phyloP scores from a whole-genome alignment of 2,113 vertebrate species.

The Sialia sialis region DNA sequence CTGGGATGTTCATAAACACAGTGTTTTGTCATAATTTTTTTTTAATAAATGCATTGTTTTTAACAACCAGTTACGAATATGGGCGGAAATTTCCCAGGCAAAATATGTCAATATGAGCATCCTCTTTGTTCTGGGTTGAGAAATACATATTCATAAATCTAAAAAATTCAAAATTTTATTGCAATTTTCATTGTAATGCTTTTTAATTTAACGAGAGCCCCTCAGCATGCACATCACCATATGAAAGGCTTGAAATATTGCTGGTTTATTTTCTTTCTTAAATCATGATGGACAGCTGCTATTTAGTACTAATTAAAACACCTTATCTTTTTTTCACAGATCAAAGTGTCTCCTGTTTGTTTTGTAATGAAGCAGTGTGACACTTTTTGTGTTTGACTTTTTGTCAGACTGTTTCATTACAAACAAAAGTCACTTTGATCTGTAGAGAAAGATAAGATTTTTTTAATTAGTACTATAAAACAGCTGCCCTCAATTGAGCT shows the following conservation, averaged over 20 bases:
- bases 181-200: not conserved
- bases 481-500: not conserved
- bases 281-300: constrained; percentile 39
- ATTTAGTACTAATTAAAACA: constrained; percentile 50
- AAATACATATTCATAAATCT: not conserved
- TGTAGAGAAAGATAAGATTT: constrained; percentile 30
- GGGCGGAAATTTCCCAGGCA: not conserved
- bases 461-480: constrained; percentile 43
- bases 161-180: not conserved
- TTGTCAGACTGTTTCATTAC: constrained; percentile 31
- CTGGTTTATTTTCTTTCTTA: constrained; percentile 29
- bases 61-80: not conserved
- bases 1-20: not conserved
- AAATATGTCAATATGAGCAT: not conserved
- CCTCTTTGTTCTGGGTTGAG: not conserved
- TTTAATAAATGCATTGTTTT: not conserved
- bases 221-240: not conserved
- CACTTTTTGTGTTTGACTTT: constrained; percentile 43
- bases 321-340: constrained; percentile 54
- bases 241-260: constrained; percentile 17
- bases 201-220: not conserved
- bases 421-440: constrained; percentile 58
- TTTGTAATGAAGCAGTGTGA: constrained; percentile 52
- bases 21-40: not conserved
- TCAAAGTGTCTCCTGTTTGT: constrained; percentile 61